phyloP scores from a whole-genome alignment of 2,888 invertebrate genomes.

The Falcaria lacertinaria region DNA sequence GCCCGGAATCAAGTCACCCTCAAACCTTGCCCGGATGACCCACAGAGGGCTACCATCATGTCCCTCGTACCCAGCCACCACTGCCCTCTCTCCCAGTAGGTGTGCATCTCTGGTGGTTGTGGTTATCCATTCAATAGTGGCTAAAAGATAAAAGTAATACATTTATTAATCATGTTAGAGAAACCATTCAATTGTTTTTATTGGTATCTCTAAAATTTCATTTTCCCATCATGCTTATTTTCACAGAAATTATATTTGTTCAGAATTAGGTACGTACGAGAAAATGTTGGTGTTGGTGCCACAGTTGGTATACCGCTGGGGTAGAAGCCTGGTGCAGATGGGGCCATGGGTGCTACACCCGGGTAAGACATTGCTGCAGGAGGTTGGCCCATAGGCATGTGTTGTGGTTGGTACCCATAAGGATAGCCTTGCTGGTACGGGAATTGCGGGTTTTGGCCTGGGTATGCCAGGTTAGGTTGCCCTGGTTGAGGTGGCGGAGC shows the following conservation, averaged over 20 bases:
- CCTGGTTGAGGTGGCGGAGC: constrained; percentile 37
- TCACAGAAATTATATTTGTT: no score
- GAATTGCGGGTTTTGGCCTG: constrained; percentile 23
- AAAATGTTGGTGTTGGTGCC: constrained; percentile 26
- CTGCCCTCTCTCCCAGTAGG: constrained; percentile 45
- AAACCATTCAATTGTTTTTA: no score
- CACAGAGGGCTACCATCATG: constrained; percentile 67
- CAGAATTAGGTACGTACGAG: no score
- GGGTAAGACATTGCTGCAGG: constrained; percentile 54
- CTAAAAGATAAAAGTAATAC: constrained; percentile 30
- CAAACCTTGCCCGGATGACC: constrained; percentile 57
- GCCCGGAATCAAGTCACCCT: constrained; percentile 66
- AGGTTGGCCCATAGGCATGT: constrained; percentile 17
- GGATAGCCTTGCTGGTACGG: constrained; percentile 36
- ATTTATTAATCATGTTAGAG: neutral
- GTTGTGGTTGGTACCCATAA: constrained; percentile 16
- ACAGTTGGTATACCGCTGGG: constrained; percentile 15
- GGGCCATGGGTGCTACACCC: constrained; percentile 22
- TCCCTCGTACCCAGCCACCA: constrained; percentile 67
- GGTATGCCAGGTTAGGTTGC: constrained; percentile 23
- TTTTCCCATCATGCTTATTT: no score
- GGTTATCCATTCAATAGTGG: constrained; percentile 56
- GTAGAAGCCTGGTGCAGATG: constrained; percentile 25
- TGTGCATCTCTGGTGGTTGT: constrained; percentile 39
- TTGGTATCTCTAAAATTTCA: no score